Conservation (phyloP, 2,797 vertebrate species). For the Numenius phaeopus region DNA sequence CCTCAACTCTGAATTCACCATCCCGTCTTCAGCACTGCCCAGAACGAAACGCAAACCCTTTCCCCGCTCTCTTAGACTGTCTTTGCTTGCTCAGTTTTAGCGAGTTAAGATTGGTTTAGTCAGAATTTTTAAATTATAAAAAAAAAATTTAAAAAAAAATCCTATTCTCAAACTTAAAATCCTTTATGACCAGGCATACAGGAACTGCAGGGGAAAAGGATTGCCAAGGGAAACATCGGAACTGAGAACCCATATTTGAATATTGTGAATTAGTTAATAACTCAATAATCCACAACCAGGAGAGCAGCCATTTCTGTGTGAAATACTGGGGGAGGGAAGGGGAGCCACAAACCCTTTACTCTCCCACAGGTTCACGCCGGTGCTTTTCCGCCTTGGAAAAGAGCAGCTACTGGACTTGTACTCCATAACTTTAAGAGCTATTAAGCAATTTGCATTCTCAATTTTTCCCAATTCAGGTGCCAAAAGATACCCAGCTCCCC, state of each 20-base stretch:
- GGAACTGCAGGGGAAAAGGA: not conserved
- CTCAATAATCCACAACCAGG: not conserved
- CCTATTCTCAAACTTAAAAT: not conserved
- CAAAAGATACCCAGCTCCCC: not conserved
- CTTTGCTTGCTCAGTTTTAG: not conserved
- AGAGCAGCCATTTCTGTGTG: not conserved
- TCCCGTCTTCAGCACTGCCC: not conserved
- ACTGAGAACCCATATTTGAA: not conserved
- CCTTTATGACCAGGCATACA: not conserved
- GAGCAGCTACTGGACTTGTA: not conserved
- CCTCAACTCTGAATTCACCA: not conserved
- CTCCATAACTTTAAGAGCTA: not conserved
- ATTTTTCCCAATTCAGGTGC: not conserved
- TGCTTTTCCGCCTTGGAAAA: not conserved
- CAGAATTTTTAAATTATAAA: not conserved
- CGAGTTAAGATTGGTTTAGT: accelerated
- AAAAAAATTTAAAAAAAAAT: not conserved
- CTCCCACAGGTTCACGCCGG: accelerated
- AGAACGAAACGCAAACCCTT: not conserved
- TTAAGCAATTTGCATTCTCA: not conserved
- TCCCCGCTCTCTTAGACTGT: not conserved
- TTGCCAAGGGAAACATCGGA: not conserved
- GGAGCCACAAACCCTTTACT: accelerated
- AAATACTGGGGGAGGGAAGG: accelerated
- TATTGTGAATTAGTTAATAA: not conserved